A percentile compares a stretch with the other conserved stretches of the same genome.
These are phyloP conservation scores for Pseudomyrmex cubaensis DNA, from an alignment of 1,140 invertebrate genomes.

Conservation along the genomic window DNA sequence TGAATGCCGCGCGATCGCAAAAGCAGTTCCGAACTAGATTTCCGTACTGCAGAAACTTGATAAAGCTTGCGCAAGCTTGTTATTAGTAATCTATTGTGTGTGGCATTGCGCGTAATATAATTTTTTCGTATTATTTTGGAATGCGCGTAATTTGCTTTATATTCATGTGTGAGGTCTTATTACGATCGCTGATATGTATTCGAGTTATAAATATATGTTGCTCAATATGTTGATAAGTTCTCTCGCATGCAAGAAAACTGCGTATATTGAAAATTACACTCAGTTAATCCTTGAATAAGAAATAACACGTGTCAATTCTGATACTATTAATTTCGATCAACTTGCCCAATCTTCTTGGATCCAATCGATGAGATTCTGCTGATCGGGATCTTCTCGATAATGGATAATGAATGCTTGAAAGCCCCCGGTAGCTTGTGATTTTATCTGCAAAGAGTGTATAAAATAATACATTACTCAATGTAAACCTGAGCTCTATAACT, in stretches of 20 bases:
- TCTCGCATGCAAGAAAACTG: background rate
- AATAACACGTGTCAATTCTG: background rate
- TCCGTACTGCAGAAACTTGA: slow-evolving; percentile 13
- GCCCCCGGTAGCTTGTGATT: slow-evolving; percentile 95
- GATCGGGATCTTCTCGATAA: slow-evolving; percentile 98
- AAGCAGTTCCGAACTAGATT: slow-evolving; percentile 9
- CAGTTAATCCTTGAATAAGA: background rate
- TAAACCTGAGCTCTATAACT: background rate
- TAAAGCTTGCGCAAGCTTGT: slow-evolving; percentile 8
- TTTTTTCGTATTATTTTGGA: slow-evolving; percentile 27
- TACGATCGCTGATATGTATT: background rate
- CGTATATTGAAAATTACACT: background rate
- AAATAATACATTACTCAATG: background rate
- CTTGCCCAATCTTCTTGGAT: slow-evolving; percentile 98
- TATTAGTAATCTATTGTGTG: background rate
- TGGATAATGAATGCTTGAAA: slow-evolving; percentile 97
- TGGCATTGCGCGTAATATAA: slow-evolving; percentile 15
- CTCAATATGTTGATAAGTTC: background rate
- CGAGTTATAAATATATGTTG: background rate
- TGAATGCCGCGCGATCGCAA: background rate
- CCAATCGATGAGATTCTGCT: slow-evolving; percentile 99
- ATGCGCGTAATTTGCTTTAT: background rate
- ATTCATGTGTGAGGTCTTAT: slow-evolving; percentile 8
- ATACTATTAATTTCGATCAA: slow-evolving; percentile 54
- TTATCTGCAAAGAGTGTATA: slow-evolving; percentile 88